Conservation (phyloP, 2,888 invertebrate species). For the Drosophila subquinaria region DNA sequence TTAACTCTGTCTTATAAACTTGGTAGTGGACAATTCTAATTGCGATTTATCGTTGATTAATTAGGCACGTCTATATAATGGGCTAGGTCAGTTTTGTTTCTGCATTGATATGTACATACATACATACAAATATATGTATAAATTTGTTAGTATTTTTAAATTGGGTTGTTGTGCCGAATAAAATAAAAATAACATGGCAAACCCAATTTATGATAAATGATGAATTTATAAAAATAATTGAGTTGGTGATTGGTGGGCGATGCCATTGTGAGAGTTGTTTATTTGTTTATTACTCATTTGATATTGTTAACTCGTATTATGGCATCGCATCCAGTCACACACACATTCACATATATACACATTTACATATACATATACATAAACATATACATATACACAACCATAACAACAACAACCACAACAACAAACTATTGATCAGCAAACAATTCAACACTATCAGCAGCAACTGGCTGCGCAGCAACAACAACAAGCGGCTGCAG, state of each 20-base stretch:
- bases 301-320: not conserved
- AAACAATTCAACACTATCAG: slow-evolving; percentile 87
- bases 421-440: slow-evolving; percentile 86
- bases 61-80: slow-evolving; percentile 2
- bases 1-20: not conserved
- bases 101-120: slow-evolving; percentile 4
- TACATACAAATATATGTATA: not conserved
- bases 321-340: slow-evolving; percentile 32
- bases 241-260: slow-evolving; percentile 55
- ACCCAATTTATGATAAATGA: not conserved
- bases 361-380: slow-evolving; percentile 17
- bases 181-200: too few species aligned
- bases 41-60: slow-evolving; percentile 14
- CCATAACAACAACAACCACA: slow-evolving; percentile 86
- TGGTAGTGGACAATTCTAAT: slow-evolving; percentile 12
- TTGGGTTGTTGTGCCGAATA: not conserved
- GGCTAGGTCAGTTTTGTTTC: slow-evolving; percentile 41
- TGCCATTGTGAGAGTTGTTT: slow-evolving; percentile 20
- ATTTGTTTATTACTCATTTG: not conserved
- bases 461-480: slow-evolving; percentile 86
- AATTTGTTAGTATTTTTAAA: slow-evolving; percentile 2
- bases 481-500: slow-evolving; percentile 86
- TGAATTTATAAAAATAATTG: not conserved
- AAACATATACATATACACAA: slow-evolving; percentile 81
- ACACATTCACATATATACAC: not conserved